Base-by-base conservation (phyloP, 2,113 vertebrate species). In the Verasper variegatus region DNA sequence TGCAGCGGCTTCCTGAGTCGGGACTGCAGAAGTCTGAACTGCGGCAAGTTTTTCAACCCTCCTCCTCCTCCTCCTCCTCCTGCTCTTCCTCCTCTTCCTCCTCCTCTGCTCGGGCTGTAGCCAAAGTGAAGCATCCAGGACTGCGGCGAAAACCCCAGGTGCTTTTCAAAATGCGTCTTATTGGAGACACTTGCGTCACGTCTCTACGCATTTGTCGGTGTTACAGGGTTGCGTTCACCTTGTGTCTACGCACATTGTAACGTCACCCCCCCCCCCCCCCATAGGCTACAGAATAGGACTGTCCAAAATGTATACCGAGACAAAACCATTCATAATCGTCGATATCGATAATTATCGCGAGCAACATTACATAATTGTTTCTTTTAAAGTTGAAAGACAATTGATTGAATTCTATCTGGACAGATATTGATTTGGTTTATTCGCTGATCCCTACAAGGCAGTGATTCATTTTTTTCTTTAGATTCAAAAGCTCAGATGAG, bases 21-120 rank as follows among this genome's bases (percentile, higher is more conserved):
- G 84, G 86, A 89, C 88, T 91, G 91, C 93, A 90, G 75, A 86
- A 90, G 85, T 89, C 88, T 81, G 68, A 94, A 92, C 92, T 94
- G 93, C 93, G 92, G 93, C 93, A 94, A 94, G 91, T 93, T 93
- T 91, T 76, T 79, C 69, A 77, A 55, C 74, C 88, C 85, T 84
- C 85, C 87, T 84, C 84, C 82, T 76, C 70, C 56, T 80, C 59
- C 75, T 74, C 35, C 61, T 57, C 61, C 52, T 58, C 20, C 27
- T 73, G 82, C 81, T 76, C 45, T 13, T 75, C 58, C 23, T 45
- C 23, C 24, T 56, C 40, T 20, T 27, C 24, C 45, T 31, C 49
- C 11, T 72, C 23, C 55, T 71, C 12, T 52, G 65, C 26, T 79
- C 70, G 15, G 60, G 71, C 71, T 79, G 51, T 64, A 78, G 86